Base-by-base conservation (phyloP, 2,113 vertebrate genomes). In the Rhinoptilus africanus region DNA sequence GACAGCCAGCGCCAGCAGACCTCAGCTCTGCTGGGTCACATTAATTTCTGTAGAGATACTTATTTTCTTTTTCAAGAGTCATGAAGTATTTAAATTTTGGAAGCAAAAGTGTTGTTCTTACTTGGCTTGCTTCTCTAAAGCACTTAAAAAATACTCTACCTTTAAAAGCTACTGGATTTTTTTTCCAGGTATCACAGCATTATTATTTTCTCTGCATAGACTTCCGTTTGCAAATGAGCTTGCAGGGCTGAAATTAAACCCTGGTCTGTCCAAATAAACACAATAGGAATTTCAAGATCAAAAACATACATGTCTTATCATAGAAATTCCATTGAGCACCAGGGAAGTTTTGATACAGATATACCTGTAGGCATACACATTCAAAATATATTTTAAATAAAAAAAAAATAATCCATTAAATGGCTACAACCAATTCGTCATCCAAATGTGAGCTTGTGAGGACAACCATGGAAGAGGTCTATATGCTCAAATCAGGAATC, bases 11-110 rank as follows among this genome's bases (percentile, higher is more conserved):
- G 0, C 14, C 56, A 66, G 78, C 37, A 51, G 41, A 51, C 3
- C 4, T 1, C 41, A 19, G 28, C 26, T 60, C 63, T 74, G 32
- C 41, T 2, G 1, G 27, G 34, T 1, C 0, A 59, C 77, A 16
- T 7, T 4, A 18, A 15, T 50, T 88, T 45, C 60, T 56, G 12
- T 20, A 67, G 32, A 53, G 48, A 56, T 8, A 47, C 3, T 2
- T 1, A 9, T 77, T 45, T 80, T 14, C 12, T 26, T 82, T 79
- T 51, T 59, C 22, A 94, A 73, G 4, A 56, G 12, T 10, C 45
- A 69, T 1, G 11, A 75, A 32, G 17, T 35, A 67, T 32, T 81
- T 75, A 26, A 6, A 50, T 28, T 64, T 37, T 63, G 41, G 32
- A 85, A 88, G 39, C 48, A 43, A 83, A 73, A 9, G 21, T 41